phyloP scores from a whole-genome alignment of 2,888 invertebrate genomes.

The Leucophenga montana region DNA sequence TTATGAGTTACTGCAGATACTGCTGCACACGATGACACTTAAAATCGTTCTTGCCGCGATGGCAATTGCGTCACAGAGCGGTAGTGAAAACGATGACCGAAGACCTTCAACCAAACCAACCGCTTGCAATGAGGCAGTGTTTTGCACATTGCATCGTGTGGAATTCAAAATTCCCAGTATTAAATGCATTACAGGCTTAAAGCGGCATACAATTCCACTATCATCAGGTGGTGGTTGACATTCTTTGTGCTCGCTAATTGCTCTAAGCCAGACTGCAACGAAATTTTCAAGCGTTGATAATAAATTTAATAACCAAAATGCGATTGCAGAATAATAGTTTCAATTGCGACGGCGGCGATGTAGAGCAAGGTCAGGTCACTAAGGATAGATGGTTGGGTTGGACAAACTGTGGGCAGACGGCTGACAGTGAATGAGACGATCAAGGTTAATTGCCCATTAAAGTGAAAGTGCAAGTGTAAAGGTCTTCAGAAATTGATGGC shows the following conservation, averaged over 20 bases:
- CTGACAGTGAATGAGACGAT: conserved; percentile 39
- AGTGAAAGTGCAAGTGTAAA: conserved; percentile 65
- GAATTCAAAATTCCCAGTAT: background rate
- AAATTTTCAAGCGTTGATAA: background rate
- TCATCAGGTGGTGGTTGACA: background rate
- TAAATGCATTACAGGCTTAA: background rate
- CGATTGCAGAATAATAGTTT: conserved; percentile 50
- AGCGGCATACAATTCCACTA: background rate
- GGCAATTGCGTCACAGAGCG: no score
- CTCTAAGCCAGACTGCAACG: background rate
- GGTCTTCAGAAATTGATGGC: conserved; percentile 27
- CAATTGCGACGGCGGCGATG: conserved; percentile 43
- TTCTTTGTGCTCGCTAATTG: conserved; percentile 1
- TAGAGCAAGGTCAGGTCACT: conserved; percentile 46
- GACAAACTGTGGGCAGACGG: conserved; percentile 34
- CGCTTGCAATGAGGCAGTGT: no score
- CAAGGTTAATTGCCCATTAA: conserved; percentile 67
- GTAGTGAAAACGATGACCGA: no score
- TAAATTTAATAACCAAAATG: conserved; percentile 39
- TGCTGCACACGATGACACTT: background rate
- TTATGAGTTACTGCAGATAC: background rate
- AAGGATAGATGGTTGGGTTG: conserved; percentile 16
- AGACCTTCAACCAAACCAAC: no score
- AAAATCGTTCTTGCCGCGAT: no score
- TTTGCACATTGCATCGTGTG: background rate